Percentiles rank a stretch among this genome's conserved stretches.
Evolutionary conservation across 2,888 invertebrate species (phyloP).

Genomic region (Pyrochroa serraticornis): DNA sequence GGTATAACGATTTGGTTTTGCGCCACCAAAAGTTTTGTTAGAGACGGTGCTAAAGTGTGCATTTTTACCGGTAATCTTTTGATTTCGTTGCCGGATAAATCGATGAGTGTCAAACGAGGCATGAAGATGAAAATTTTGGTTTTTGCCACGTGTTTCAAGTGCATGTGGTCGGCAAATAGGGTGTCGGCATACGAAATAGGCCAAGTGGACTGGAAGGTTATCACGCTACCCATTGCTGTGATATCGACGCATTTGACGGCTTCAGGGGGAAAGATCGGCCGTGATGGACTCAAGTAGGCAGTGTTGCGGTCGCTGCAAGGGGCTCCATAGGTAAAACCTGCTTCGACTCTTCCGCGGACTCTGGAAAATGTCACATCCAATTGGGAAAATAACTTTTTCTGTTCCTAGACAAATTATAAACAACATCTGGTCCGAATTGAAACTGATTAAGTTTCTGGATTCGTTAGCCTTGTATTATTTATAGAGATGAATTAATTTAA

Average conservation of each 20-base stretch:
- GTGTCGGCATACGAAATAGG: constrained; percentile 35
- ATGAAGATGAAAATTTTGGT: constrained; percentile 32
- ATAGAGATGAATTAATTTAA: too few species aligned
- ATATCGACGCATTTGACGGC: constrained; percentile 48
- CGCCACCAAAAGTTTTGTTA: constrained; percentile 44
- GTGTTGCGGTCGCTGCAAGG: constrained; percentile 51
- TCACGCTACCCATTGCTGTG: constrained; percentile 38
- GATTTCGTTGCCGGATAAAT: constrained; percentile 50
- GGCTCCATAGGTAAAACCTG: constrained; percentile 38
- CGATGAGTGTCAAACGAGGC: constrained; percentile 47
- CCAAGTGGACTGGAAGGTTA: constrained; percentile 25
- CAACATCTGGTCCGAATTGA: too few species aligned
- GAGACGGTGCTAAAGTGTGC: constrained; percentile 34
- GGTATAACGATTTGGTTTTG: constrained; percentile 42
- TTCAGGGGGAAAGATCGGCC: constrained; percentile 33
- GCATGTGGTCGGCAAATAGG: constrained; percentile 51
- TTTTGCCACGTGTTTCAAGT: constrained; percentile 36
- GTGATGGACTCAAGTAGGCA: constrained; percentile 40
- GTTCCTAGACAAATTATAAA: too few species aligned
- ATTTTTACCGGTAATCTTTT: constrained; percentile 41
- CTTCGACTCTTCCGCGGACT: not conserved
- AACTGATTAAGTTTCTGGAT: too few species aligned
- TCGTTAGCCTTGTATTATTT: too few species aligned
- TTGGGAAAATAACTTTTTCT: too few species aligned
- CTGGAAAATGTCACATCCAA: too few species aligned